phyloP scores from a whole-genome alignment of 2,888 invertebrate genomes.

The Pyrocoelia pectoralis region DNA sequence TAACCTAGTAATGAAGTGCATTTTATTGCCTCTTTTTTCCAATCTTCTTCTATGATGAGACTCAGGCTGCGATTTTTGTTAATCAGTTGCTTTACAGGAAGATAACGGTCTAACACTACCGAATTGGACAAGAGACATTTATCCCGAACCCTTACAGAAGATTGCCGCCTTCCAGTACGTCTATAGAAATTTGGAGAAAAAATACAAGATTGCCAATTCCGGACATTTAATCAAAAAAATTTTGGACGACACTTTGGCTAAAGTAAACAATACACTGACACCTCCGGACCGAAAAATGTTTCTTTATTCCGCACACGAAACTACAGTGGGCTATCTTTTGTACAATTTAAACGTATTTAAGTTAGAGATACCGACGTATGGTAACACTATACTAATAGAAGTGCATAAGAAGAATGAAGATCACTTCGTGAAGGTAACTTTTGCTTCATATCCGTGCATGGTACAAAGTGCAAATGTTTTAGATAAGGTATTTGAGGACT shows the following conservation, averaged over 20 bases:
- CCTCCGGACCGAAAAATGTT: conserved; percentile 48
- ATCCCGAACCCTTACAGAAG: conserved; percentile 52
- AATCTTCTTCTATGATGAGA: too few relatives aligned
- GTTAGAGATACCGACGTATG: conserved; percentile 50
- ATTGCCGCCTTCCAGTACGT: conserved; percentile 55
- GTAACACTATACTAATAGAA: conserved; percentile 50
- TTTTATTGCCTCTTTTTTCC: too few relatives aligned
- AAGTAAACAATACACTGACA: conserved; percentile 39
- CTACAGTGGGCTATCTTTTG: conserved; percentile 50
- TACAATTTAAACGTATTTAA: conserved; percentile 42
- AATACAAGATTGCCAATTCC: conserved; percentile 54
- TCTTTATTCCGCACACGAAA: conserved; percentile 54
- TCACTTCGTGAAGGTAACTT: conserved; percentile 39
- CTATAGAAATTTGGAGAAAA: conserved; percentile 50
- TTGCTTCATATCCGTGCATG: background rate
- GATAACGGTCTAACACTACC: conserved; percentile 56
- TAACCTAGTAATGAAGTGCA: too few relatives aligned
- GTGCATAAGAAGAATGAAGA: conserved; percentile 42
- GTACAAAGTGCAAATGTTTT: conserved; percentile 19
- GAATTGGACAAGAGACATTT: conserved; percentile 57
- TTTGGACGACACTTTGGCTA: conserved; percentile 45
- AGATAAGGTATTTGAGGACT: conserved; percentile 45
- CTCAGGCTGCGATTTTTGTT: too few relatives aligned
- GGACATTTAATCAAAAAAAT: conserved; percentile 55
- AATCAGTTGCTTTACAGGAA: conserved; percentile 35